Conservation (phyloP, 2,797 vertebrate genomes). For the Dallia pectoralis region DNA sequence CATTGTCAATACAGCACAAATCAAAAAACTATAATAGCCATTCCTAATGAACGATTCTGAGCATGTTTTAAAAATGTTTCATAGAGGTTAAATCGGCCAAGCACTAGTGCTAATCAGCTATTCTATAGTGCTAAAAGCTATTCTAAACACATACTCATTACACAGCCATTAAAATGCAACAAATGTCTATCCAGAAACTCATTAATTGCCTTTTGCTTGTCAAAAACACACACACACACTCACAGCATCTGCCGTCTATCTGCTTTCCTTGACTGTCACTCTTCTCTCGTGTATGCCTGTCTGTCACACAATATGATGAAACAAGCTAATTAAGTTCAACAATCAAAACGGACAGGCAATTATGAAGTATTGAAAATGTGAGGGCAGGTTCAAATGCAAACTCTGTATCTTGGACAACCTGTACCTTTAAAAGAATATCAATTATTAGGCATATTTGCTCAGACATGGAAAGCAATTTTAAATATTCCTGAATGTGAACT, state of each 20-base stretch:
- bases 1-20: not conserved
- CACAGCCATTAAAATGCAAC: not conserved
- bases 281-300: constrained; percentile 35
- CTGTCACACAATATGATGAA: not conserved
- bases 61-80: not conserved
- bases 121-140: constrained; percentile 19
- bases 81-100: not conserved
- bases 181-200: constrained; percentile 10
- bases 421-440: constrained; percentile 21
- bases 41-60: not conserved
- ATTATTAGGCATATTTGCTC: constrained; percentile 25
- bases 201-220: constrained; percentile 21
- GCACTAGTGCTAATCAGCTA: constrained; percentile 2
- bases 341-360: constrained; percentile 42
- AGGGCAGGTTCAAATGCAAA: constrained; percentile 19
- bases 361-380: constrained; percentile 52
- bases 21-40: not conserved
- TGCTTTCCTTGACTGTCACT: constrained; percentile 41
- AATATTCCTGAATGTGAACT: not conserved
- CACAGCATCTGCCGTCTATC: constrained; percentile 24
- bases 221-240: not conserved
- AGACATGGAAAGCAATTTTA: constrained; percentile 2
- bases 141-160: not conserved
- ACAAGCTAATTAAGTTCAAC: constrained; percentile 51
- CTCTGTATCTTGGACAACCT: constrained; percentile 16